phyloP scores from a whole-genome alignment of 2,113 vertebrate species.

The Hydrochoerus hydrochaeris region DNA sequence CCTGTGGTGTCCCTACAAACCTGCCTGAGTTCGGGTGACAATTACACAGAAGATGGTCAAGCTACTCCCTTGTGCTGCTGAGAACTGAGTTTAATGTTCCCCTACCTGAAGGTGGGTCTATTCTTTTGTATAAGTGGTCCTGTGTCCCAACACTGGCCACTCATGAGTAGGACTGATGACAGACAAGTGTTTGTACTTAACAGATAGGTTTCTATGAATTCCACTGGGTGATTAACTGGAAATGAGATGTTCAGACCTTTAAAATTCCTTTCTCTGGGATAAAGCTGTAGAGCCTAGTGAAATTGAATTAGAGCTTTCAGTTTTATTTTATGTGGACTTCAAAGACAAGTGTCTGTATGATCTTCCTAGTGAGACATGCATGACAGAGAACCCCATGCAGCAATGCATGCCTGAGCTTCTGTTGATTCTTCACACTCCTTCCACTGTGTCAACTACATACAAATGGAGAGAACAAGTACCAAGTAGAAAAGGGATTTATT shows the following conservation, averaged over 20 bases:
- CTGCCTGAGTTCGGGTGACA: not conserved
- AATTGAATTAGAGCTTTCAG: constrained; percentile 13
- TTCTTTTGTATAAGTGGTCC: not conserved
- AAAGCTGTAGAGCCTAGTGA: not conserved
- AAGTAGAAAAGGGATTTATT: not conserved
- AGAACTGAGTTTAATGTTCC: not conserved
- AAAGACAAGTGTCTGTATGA: constrained; percentile 43
- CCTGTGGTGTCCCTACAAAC: not conserved
- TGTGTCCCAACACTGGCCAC: not conserved
- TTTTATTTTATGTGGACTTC: constrained; percentile 54
- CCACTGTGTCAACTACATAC: not conserved
- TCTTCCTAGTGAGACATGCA: not conserved
- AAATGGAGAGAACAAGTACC: not conserved
- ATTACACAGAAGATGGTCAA: not conserved
- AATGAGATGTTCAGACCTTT: not conserved
- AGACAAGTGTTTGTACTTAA: not conserved
- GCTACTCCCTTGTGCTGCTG: not conserved
- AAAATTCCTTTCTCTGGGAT: not conserved
- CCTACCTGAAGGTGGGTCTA: not conserved
- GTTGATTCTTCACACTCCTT: not conserved
- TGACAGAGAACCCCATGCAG: not conserved
- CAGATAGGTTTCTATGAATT: not conserved
- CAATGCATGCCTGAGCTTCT: fast-evolving
- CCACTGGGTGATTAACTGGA: not conserved
- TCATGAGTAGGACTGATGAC: not conserved